A percentile compares a stretch with the other conserved stretches of the same genome.
These are phyloP conservation scores for Magallana nippona DNA, from an alignment of 2,888 invertebrate species.

Conservation along the genomic window DNA sequence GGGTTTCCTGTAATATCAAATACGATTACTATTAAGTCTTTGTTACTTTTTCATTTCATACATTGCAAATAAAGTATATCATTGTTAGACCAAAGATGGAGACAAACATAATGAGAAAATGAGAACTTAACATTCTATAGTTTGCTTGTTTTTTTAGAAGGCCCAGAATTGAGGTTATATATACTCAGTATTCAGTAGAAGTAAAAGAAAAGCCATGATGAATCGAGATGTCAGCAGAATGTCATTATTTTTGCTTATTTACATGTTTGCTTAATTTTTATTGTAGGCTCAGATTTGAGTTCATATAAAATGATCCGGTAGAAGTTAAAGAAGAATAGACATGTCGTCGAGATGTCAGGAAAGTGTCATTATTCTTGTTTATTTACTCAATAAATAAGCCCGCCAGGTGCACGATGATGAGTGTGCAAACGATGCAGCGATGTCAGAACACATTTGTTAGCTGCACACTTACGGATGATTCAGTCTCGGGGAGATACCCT, in stretches of 20 bases:
- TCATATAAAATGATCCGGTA: neutral
- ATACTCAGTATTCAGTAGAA: no score
- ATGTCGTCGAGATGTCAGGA: constrained; percentile 9
- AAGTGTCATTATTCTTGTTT: constrained; percentile 15
- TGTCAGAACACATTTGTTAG: constrained; percentile 23
- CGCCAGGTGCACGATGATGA: constrained; percentile 22
- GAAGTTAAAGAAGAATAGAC: neutral
- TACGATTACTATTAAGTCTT: neutral
- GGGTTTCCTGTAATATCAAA: neutral
- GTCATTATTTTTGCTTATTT: no score
- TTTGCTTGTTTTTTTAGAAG: no score
- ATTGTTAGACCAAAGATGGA: no score
- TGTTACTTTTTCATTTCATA: neutral
- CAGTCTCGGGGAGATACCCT: constrained; percentile 7
- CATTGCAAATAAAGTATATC: no score
- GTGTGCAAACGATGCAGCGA: constrained; percentile 24
- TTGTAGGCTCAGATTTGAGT: no score
- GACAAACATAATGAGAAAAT: no score
- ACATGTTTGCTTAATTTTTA: no score
- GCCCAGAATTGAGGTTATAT: no score
- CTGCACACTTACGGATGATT: constrained; percentile 13
- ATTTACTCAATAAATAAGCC: constrained; percentile 19
- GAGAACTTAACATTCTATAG: no score
- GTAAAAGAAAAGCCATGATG: no score
- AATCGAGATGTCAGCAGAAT: no score